Evolutionary conservation across 2,797 vertebrate species (phyloP).

Genomic region (Argya squamiceps): DNA sequence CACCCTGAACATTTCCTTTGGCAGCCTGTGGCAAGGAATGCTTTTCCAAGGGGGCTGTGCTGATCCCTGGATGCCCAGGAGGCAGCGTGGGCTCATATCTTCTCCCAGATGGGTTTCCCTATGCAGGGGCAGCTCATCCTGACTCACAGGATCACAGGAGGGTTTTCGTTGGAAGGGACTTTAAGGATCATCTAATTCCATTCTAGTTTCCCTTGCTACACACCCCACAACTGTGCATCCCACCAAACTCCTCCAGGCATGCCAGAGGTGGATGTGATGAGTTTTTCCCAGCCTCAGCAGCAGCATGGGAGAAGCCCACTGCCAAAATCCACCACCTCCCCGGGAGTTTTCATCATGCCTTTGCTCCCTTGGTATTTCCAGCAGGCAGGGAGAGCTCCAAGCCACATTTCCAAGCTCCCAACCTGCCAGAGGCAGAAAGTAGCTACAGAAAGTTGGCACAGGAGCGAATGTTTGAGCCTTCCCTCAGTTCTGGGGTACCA

Average conservation of each 20-base stretch:
- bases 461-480: accelerated
- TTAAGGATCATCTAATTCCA: not conserved
- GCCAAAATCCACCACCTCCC: not conserved
- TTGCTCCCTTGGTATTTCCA: not conserved
- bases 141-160: not conserved
- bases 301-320: not conserved
- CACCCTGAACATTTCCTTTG: not conserved
- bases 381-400: not conserved
- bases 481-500: not conserved
- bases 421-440: not conserved
- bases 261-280: not conserved
- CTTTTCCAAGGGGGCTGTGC: not conserved
- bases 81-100: not conserved
- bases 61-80: not conserved
- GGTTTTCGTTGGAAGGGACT: not conserved
- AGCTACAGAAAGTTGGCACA: accelerated
- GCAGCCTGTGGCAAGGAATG: not conserved
- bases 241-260: not conserved
- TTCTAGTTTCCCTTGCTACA: not conserved
- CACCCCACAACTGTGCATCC: not conserved
- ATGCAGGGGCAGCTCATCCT: not conserved
- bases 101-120: not conserved
- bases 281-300: not conserved
- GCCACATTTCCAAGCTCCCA: not conserved
- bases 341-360: not conserved